Evolutionary conservation across 2,113 vertebrate genomes (phyloP), one percentile per base, ranked within the genome.

Genomic region (Mobula birostris): DNA sequence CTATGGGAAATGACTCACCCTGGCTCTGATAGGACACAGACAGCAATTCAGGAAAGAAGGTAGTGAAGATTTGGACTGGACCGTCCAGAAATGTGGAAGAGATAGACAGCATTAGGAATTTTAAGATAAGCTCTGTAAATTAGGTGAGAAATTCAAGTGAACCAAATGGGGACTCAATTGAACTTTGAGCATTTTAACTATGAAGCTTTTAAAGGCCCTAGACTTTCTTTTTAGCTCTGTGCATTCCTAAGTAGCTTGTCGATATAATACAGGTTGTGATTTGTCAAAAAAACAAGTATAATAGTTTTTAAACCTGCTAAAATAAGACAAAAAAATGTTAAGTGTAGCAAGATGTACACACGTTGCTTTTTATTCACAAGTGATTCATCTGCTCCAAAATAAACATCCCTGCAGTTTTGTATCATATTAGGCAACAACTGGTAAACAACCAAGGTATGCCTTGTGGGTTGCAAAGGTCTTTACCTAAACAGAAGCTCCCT

Each of bases 291-390:
- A 87, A 87, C 40, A 63, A 87, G 29, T 29, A 17, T n/a, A 63
- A 66, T 88, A 58, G 29, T 61, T 88, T 88, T 88, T 58, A 63
- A 88, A 61, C 58, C 27, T 66, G 58, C 58, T 61, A 87, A 29
- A 87, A 27, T 58, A 87, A 87, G 56, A 27, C 27, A n/a, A 63
- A 63, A 63, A 66, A 21, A 17, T 88, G 83, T 40, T 27, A 63
- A 88, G 85, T 88, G 27, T 17, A 63, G 85, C 85, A 88, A 66
- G 85, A 88, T 63, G 56, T 88, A 56, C 85, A 88, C 27, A 29
- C n/a, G 12, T 88, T 88, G 85, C 58, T 88, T 63, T 66, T 63
- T 63, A 88, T 66, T 61, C 85, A 32, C 58, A 32, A 88, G 58
- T 32, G 61, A 61, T 88, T 88, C 29, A 15, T 63, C 85, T 66